Evolutionary conservation across 2,888 invertebrate genomes (phyloP), one percentile per base, ranked within the genome.

Genomic region (Catotricha subobsoleta): DNA sequence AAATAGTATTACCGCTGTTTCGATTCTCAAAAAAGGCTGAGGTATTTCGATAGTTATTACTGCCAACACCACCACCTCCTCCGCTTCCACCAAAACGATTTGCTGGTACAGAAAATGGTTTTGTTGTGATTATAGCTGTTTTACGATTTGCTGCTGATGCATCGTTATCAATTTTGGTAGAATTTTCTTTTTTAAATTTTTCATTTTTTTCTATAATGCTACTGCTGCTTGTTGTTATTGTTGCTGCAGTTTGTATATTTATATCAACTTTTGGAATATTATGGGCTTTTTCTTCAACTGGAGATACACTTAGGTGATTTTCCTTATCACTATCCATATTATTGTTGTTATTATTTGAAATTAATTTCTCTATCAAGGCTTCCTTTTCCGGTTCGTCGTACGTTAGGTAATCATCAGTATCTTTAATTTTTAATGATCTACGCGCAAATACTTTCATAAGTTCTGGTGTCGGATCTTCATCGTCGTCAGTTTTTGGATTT

Each of bases 371-470:
- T 27, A 18, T 29, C 2, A n/a, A 6, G 5, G 29, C 10, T 25
- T 21, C 21, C 21, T 23, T 21, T 21, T 64, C 60, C 35, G 59
- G 58, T 25, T 66, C 64, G 1, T 71, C 61, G 28, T 72, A 68
- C 46, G 73, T 71, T 45, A 71, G 70, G 13, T 71, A 67, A 43
- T 77, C 60, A 31, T 80, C 80, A 4, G 63, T 62, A 50, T 81
- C 80, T 62, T 79, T 80, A n/a, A 80, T 64, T 61, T 83, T 83
- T 0, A 83, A 62, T n/a, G 82, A 83, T 43, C 82, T 64, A 33
- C 83, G 65, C 0, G 82, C 82, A 54, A 83, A 83, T 1, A 83
- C 83, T 60, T 82, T 82, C 73, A 82, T 76, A 8, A 82, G 56
- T 58, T 82, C 82, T 0, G 82, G 81, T 55, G 80, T 79, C 29